Base-by-base conservation (phyloP, 2,113 vertebrate species). In the Psophia crepitans region DNA sequence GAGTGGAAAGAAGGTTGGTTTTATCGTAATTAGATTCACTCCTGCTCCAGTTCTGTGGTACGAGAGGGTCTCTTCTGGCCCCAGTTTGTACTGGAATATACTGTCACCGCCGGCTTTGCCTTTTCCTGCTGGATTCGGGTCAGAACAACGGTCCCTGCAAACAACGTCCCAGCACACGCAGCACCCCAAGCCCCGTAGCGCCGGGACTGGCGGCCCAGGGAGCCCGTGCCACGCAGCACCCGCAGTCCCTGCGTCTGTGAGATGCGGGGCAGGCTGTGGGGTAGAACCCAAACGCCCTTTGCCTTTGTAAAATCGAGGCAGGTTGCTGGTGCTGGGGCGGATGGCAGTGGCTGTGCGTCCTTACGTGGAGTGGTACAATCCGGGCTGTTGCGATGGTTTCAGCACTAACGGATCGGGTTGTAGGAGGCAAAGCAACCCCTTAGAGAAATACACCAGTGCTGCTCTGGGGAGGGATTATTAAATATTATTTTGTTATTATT, bases 351-450 rank as follows among this genome's bases (percentile, higher is more conserved):
- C 54, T 49, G 39, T 33, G 76, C 57, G 16, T 87, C 79, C 71
- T 23, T 8, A 6, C 4, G 49, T 49, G 75, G 33, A 33, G 20
- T 18, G 26, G 27, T 68, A 33, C 66, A 4, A 28, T 44, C 73
- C 2, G 33, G 60, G 75, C 79, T 91, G 70, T 91, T 84, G 73
- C 92, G 41, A 13, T 81, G 90, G 74, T 85, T 94, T 92, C 90
- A 32, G 49, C 79, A 33, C 49, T 82, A 82, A 7, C 1, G 4
- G 83, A 54, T 87, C 64, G 39, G 75, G 44, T 8, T 71, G 53
- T 73, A 79, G 81, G 70, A 92, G 80, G 56, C 33, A 63, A 49
- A 96, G 78, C 46, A 69, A 41, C 39, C 54, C 86, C 75, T 65
- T 16, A 19, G 49, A 86, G 80, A 80, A 81, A 54, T 21, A 84